Evolutionary conservation across 2,113 vertebrate species (phyloP), one percentile per base, ranked within the genome.

Genomic region (Aspiorhynchus laticeps): DNA sequence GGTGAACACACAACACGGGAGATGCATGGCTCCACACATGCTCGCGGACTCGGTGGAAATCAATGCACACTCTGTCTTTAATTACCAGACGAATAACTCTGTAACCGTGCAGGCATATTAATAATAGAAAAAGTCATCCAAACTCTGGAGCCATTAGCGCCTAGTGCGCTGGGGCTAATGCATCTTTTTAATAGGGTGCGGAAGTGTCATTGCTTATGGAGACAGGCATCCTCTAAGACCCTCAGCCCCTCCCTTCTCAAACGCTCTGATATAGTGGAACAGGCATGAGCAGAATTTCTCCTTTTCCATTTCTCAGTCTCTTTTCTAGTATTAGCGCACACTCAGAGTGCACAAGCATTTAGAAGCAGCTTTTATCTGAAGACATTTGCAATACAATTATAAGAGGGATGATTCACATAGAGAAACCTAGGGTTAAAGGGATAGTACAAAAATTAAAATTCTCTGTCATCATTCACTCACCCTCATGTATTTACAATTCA

Each of bases 191-290:
- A 90, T 83, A 88, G 82, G 76, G 85, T 83, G 76, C 83, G 83
- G 85, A 90, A 89, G 90, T 86, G 61, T 77, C 88, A 87, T 88
- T 89, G 85, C 86, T 88, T 90, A 88, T 80, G 79, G 88, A 90
- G 88, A 90, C 88, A 91, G 80, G 71, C 77, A 83, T 81, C 63
- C 69, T 88, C 82, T 84, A 82, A 79, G 56, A 65, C 59, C 81
- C 81, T 75, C 86, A 19, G 80, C 73, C 88, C 53, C 82, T 75
- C 36, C 84, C 59, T 78, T 48, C 56, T 86, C 74, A 79, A 63
- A 61, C 5, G 65, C 51, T 78, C 51, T 71, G 61, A 89, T 85
- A 83, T 82, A 85, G 65, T 77, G 33, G 24, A 65, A 43, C 36
- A 87, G 28, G 24, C n/a, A 11, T 56, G 46, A 63, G 83, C 5